Base-by-base conservation (phyloP, 2,888 invertebrate genomes). In the Ctena decussata region DNA sequence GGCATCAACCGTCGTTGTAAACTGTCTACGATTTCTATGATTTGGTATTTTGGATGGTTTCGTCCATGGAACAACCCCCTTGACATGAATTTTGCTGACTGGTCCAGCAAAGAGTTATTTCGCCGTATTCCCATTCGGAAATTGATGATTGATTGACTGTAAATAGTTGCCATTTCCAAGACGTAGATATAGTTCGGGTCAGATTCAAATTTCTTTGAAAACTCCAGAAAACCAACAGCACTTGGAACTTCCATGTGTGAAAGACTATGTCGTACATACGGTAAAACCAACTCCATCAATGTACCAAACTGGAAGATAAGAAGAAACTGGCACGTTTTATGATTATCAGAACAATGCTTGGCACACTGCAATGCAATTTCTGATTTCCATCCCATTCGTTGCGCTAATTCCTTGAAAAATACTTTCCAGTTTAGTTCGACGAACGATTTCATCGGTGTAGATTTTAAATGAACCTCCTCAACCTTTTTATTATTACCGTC, bases 11-110 rank as follows among this genome's bases (percentile, higher is more conserved):
- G n/a, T 32, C 65, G 2, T 21, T 60, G 24, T 32, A 82, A 46
- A 6, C 5, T 8, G 32, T 77, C 82, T 27, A 44, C 72, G 21
- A 82, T 73, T 65, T 82, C 82, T 35, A 77, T 72, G 18, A 6
- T 24, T 30, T 77, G 82, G 53, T 82, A 82, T 27, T 46, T 77
- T n/a, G 77, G 73, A 69, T 82, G 77, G 21, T 46, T 49, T 1
- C 73, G n/a, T 1, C 77, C 77, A 82, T 82, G 82, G 69, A 82
- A 77, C 30, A 82, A 49, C 18, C 72, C 77, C 49, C 71, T 77
- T 30, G 65, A 49, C 74, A 82, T 82, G 30, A 49, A 49, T 69
- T 82, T 82, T 46, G 69, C 77, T 37, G 65, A 60, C 27, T 57
- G 30, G 2, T 73, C 32, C 18, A 77, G 37, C 18, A 35, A n/a